Evolutionary conservation across 2,113 vertebrate species (phyloP), one percentile per base, ranked within the genome.

Genomic region (Cephalopterus ornatus): DNA sequence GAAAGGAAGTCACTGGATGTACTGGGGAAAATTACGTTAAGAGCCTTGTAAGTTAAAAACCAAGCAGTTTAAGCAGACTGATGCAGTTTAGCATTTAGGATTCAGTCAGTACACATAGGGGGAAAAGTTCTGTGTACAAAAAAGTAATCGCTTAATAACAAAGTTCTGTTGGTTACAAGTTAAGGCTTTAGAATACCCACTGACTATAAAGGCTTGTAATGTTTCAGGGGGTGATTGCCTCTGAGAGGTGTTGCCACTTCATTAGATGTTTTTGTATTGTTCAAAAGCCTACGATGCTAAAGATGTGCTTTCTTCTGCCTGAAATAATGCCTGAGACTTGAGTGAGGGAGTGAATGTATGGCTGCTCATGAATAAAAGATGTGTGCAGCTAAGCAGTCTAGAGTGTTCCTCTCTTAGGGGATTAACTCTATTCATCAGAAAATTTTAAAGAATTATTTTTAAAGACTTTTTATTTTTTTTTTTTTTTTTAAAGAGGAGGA

Each of bases 341-440:
- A 93, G 61, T 53, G 89, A 91, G 71, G 39, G 47, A 47, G 67
- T 26, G 71, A 96, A 95, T 55, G 56, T 76, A 92, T 70, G 68
- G 95, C 63, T 78, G 88, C 95, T 98, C 97, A 98, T 97, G 97
- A 97, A 97, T 98, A 97, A 98, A 97, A 98, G 88, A 98, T 98
- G 85, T 46, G 49, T 67, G 68, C 66, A 91, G 71, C 78, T 87
- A 95, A 97, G 96, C 92, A 97, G 97, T 96, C 88, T 71, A 81
- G 91, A 96, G 42, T 71, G 72, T 77, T 96, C 92, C 86, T 96
- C 87, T 95, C 87, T 86, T 86, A 80, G 79, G 91, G 93, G 91
- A 96, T 97, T 75, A 93, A 94, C 86, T 78, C 44, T 96, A 81
- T 98, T 97, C 94, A 97, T 97, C 95, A 98, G 93, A 92, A 94